Evolutionary conservation across 2,113 vertebrate species (phyloP), one percentile per base, ranked within the genome.

Genomic region (Ornithorhynchus anatinus): DNA sequence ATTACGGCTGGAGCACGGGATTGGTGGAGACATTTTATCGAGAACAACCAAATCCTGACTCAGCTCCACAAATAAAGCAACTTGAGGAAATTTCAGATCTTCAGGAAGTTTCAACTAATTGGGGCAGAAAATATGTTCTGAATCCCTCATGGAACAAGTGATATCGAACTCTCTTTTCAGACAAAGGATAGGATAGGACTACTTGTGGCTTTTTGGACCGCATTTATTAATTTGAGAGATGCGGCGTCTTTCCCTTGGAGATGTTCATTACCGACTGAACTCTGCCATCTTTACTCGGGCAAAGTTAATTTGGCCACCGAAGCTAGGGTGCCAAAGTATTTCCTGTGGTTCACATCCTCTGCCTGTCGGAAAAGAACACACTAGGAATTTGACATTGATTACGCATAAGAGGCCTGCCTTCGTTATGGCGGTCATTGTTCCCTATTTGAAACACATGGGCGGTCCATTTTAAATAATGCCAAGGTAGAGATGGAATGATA

Each of bases 61-160:
- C 13, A 36, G 35, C 59, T 56, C 31, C 10, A 8, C 16, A 15
- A 29, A 54, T 43, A 75, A 22, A 39, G 5, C 10, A 45, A 53
- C 25, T 67, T 63, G 29, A 14, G 22, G 32, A 59, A 44, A 35
- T 60, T 45, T 80, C 3, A 5, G 13, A 64, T 72, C 58, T 45
- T 8, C 20, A 61, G 37, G 39, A 53, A 64, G 63, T 77, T 79
- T 75, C 27, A 69, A 33, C 57, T 79, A 64, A 77, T 67, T 72
- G 44, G 48, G 75, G 64, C 75, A 81, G 8, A 69, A 79, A 84
- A 73, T 80, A 73, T 70, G 66, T 72, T 84, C 79, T 48, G 51
- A 64, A 72, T 77, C 69, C 79, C 72, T 77, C 79, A 77, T 60
- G 71, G 47, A 75, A 66, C 40, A 69, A 72, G 23, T 54, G 67